Base-by-base conservation (phyloP, 2,888 invertebrate genomes). In the Eupithecia inturbata region DNA sequence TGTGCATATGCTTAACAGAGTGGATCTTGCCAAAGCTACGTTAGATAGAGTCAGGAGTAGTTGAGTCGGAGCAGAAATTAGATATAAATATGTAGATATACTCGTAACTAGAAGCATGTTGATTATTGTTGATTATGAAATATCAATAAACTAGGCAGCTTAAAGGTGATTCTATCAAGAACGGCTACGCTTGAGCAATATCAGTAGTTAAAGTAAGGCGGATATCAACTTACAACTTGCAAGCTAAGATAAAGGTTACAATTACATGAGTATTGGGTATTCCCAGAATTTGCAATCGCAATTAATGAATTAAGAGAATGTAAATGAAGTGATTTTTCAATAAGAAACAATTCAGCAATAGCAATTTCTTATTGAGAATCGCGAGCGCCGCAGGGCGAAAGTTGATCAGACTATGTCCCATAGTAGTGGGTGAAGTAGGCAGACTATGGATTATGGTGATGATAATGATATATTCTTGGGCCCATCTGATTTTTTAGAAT, bases 221-320 rank as follows among this genome's bases (percentile, higher is more conserved):
- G 63, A 66, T 77, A 72, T 77, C 70, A 41, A 39, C 16, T 77
- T 72, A 74, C 75, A 70, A 19, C 57, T 45, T 73, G 76, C 71
- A 76, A 73, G 60, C 70, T 57, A 70, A 68, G 70, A 70, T 68
- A 66, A n/a, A 72, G 67, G 39, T 45, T 49, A 36, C 63, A 66
- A 71, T 74, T 74, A 69, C 67, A 63, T 31, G 63, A 67, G 62
- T 73, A 66, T 76, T 33, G 12, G 33, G 49, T 76, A 36, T 41
- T 73, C 62, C 57, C 60, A 12, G 12, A 53, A 62, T 39, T 62
- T 45, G 66, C 68, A n/a, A 16, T 41, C 16, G 7, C n/a, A n/a
- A 41, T 41, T 26, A 41, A 22, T 22, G 6, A 66, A 64, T 33
- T 64, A n/a, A 26, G 26, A 64, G 39, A 66, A 66, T 39, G 66